Conservation (phyloP, 2,888 invertebrate genomes). For the Hydraecia micacea region DNA sequence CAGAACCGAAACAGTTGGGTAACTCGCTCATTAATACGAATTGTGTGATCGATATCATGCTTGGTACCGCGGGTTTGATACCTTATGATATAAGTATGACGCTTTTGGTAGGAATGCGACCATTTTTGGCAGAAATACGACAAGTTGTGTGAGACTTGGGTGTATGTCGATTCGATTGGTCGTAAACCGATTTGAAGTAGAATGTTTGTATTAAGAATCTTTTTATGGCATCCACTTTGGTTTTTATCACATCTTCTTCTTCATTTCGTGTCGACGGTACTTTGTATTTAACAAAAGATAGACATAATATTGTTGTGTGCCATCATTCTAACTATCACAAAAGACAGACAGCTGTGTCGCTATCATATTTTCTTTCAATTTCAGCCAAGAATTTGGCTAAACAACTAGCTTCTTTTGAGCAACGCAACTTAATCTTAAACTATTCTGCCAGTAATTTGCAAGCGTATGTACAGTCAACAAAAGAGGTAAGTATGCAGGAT, state of each 20-base stretch:
- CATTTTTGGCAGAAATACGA: conserved; percentile 15
- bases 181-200: conserved; percentile 1
- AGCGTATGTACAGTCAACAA: too few relatives aligned
- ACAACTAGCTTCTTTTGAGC: too few relatives aligned
- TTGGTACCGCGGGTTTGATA: conserved; percentile 36
- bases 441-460: too few relatives aligned
- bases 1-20: conserved; percentile 79
- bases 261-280: too few relatives aligned
- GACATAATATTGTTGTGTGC: too few relatives aligned
- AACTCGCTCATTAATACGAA: conserved; percentile 78
- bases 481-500: too few relatives aligned
- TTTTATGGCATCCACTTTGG: neutral
- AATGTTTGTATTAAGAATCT: conserved; percentile 3
- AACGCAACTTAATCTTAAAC: too few relatives aligned
- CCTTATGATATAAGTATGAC: conserved; percentile 38
- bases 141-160: conserved; percentile 1
- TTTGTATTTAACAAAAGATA: too few relatives aligned
- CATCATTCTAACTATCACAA: too few relatives aligned
- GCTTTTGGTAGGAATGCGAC: conserved; percentile 32
- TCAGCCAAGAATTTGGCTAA: too few relatives aligned
- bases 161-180: conserved; percentile 29
- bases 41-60: conserved; percentile 78
- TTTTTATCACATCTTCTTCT: neutral
- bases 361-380: too few relatives aligned
- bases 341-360: too few relatives aligned